Evolutionary conservation across 2,113 vertebrate genomes (phyloP), one percentile per base, ranked within the genome.

Genomic region (Dipodomys spectabilis): DNA sequence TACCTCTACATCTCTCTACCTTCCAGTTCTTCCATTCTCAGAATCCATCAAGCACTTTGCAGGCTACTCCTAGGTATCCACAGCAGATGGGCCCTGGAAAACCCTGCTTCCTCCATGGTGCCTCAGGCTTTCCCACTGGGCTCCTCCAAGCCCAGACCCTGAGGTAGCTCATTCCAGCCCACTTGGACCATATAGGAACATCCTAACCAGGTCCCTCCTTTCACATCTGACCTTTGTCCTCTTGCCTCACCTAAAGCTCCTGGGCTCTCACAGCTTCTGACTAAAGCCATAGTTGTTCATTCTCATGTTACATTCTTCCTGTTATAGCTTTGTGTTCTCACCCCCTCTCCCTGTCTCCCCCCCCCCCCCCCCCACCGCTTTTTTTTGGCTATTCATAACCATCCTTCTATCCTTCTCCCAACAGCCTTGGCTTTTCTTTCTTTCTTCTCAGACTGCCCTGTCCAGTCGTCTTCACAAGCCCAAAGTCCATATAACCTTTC

Each of bases 271-370:
- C 9, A 80, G 67, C n/a, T 67, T 16, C 53, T 57, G 53, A 57
- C 1, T 15, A 0, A 85, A 27, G 44, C 4, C 28, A n/a, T 12
- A 7, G 35, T 49, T 92, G 28, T 53, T 75, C 78, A 22, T 7
- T 35, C 60, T 53, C 45, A 28, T 0, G 0, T 44, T 72, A 27
- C 0, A 0, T 3, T 39, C 68, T 45, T 65, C 22, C 32, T 57
- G 75, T 4, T 16, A 18, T 10, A 85, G 32, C 45, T 82, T 35
- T n/a, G 68, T 57, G 19, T 73, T 8, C 45, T 57, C 12, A 12
- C 12, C 9, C 12, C 49, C 49, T 9, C 12, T 49, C n/a, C n/a
- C 1, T 49, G 9, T 49, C 9, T 9, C 49, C 53, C 53, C 15
- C 15, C 16, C 4, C 53, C 15, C 53, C 15, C 15, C 15, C 16